Evolutionary conservation across 1,140 invertebrate genomes (phyloP).

Genomic region (Ostrea denselamellosa): DNA sequence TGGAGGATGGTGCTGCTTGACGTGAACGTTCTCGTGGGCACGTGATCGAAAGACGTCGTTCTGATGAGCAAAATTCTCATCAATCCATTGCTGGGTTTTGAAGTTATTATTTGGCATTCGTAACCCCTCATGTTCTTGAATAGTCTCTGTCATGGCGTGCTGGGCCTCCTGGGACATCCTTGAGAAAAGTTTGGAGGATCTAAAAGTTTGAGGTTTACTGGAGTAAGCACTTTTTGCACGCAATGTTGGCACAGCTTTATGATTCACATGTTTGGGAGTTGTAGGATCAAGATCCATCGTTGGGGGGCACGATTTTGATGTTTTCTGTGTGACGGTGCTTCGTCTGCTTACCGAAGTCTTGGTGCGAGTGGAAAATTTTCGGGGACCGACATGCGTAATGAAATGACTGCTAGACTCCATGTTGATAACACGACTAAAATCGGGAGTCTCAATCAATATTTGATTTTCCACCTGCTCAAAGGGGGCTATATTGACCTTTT

Average conservation of each 20-base stretch:
- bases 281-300: conserved; percentile 36
- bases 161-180: conserved; percentile 68
- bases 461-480: conserved; percentile 32
- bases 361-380: neutral
- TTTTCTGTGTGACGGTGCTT: conserved; percentile 55
- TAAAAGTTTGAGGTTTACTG: neutral
- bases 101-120: conserved; percentile 5
- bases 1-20: neutral
- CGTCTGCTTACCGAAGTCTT: conserved; percentile 47
- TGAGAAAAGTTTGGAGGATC: conserved; percentile 56
- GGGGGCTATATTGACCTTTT: conserved; percentile 34
- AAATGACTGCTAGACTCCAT: neutral
- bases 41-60: neutral
- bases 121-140: conserved; percentile 52
- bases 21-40: neutral
- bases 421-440: conserved; percentile 3
- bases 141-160: conserved; percentile 63
- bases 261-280: neutral
- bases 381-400: conserved; percentile 37
- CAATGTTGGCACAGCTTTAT: neutral
- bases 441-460: neutral
- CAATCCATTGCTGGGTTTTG: neutral
- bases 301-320: conserved; percentile 60
- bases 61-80: neutral
- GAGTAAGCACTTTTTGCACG: conserved; percentile 43